Conservation (phyloP, 1,140 invertebrate species). For the Sitophilus oryzae region DNA sequence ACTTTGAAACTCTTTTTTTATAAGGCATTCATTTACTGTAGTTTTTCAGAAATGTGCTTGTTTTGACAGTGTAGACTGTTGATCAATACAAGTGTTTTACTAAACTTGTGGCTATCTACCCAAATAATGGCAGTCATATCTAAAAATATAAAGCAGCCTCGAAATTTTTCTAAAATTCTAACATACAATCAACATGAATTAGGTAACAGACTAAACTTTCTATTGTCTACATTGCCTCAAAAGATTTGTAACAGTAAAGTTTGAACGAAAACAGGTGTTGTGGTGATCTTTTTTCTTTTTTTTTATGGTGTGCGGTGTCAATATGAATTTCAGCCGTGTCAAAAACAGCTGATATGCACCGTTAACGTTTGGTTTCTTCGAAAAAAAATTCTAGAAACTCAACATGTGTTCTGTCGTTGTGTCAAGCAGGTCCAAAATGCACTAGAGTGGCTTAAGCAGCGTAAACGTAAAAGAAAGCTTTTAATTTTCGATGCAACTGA, state of each 20-base stretch:
- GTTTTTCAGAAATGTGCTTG: not conserved
- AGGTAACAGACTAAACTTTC: constrained; percentile 20
- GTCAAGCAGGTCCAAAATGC: constrained; percentile 21
- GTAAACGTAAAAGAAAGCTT: constrained; percentile 19
- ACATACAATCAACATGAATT: constrained; percentile 25
- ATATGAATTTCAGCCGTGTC: constrained; percentile 6
- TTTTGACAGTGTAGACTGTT: not conserved
- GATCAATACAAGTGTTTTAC: constrained; percentile 8
- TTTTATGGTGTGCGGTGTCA: constrained; percentile 17
- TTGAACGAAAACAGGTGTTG: constrained; percentile 5
- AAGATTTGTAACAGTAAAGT: constrained; percentile 12
- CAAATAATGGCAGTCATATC: constrained; percentile 28
- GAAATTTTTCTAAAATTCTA: constrained; percentile 19
- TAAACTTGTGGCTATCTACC: constrained; percentile 28
- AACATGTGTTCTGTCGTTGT: constrained; percentile 23
- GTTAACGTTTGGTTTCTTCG: not conserved
- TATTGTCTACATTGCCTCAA: constrained; percentile 25
- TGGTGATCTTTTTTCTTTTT: no score
- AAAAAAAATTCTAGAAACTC: constrained; percentile 12
- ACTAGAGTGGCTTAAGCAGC: constrained; percentile 25
- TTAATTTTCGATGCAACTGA: constrained; percentile 35
- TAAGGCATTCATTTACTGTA: constrained; percentile 1
- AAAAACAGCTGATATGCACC: constrained; percentile 5
- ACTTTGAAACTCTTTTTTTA: no score
- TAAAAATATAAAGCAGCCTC: constrained; percentile 15